Evolutionary conservation across 1,140 invertebrate genomes (phyloP).

Genomic region (Trichonephila clavipes): DNA sequence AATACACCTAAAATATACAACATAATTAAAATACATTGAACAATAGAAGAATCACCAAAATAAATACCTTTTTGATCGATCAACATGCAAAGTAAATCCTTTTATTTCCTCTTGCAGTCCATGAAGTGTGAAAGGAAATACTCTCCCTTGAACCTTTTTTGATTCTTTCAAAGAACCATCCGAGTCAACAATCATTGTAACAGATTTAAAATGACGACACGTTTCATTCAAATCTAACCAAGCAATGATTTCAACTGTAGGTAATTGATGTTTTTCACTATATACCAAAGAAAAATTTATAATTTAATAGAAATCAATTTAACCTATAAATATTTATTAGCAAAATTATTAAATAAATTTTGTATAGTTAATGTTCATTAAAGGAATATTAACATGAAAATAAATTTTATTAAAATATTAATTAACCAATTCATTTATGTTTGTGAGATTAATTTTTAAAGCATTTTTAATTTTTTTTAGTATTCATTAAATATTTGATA

Average conservation of each 20-base stretch:
- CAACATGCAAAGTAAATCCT: neutral
- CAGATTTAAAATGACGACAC: slow-evolving; percentile 21
- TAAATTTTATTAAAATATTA: neutral
- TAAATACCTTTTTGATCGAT: slow-evolving; percentile 20
- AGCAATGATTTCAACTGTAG: neutral
- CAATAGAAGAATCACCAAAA: neutral
- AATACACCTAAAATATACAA: no score
- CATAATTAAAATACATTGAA: no score
- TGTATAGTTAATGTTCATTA: no score
- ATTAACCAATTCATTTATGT: no score
- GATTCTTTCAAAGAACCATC: neutral
- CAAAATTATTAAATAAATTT: no score
- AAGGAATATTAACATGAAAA: neutral
- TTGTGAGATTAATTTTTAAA: no score
- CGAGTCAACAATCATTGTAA: neutral
- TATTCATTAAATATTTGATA: no score
- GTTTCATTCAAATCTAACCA: slow-evolving; percentile 17
- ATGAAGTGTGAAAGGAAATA: slow-evolving; percentile 19
- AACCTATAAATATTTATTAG: neutral
- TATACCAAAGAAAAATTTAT: neutral
- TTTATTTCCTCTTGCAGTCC: slow-evolving; percentile 1
- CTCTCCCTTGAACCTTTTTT: neutral
- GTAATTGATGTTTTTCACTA: neutral
- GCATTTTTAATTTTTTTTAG: no score
- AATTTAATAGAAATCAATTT: neutral